Evolutionary conservation across 2,888 invertebrate species (phyloP).

Genomic region (Spatulosminthurus flaviceps): DNA sequence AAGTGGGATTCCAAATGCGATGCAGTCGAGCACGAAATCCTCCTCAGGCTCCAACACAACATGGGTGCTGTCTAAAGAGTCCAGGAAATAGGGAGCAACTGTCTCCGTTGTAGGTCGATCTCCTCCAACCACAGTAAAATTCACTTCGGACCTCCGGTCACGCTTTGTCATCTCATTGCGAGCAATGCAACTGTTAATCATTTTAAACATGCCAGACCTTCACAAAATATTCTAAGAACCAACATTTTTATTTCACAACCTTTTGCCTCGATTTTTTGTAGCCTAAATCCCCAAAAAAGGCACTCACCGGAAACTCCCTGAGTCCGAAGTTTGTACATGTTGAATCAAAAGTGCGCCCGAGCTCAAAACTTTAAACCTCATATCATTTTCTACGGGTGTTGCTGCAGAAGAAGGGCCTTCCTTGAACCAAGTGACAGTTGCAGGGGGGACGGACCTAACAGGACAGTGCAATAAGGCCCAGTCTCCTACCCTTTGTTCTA

Average conservation of each 20-base stretch:
- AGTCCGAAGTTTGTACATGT: conserved; percentile 53
- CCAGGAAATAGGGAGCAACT: conserved; percentile 32
- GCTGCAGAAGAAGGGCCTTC: neutral
- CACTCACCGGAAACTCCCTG: conserved; percentile 44
- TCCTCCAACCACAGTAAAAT: conserved; percentile 52
- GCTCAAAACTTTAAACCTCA: conserved; percentile 57
- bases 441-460: conserved; percentile 33
- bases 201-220: neutral
- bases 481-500: conserved; percentile 9
- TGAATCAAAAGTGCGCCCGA: conserved; percentile 60
- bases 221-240: neutral
- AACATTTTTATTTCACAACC: no score
- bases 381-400: neutral
- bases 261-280: neutral
- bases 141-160: conserved; percentile 53
- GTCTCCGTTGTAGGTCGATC: conserved; percentile 1
- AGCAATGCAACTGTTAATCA: conserved; percentile 53
- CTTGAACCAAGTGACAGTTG: conserved; percentile 18
- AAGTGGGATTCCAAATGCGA: conserved; percentile 51
- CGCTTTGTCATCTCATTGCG: conserved; percentile 53
- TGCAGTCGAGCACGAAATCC: conserved; percentile 54
- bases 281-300: neutral
- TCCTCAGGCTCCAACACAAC: conserved; percentile 55
- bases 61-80: conserved; percentile 21
- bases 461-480: conserved; percentile 39